phyloP scores from a whole-genome alignment of 2,797 vertebrate species.

The Rhadinocentrus ornatus region DNA sequence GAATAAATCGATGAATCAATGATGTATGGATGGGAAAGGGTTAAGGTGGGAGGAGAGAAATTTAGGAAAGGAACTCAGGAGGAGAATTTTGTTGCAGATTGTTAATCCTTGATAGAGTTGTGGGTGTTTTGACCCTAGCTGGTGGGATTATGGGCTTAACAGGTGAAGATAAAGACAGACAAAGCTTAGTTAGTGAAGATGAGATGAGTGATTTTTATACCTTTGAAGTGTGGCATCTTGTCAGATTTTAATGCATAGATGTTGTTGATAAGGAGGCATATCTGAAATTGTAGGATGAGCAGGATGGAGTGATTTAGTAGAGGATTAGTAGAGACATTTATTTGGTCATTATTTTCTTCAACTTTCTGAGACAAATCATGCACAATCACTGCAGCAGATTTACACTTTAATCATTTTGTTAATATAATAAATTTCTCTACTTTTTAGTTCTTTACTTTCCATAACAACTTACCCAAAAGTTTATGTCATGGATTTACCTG shows the following conservation, averaged over 20 bases:
- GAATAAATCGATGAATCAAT: conserved; percentile 44
- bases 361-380: background rate
- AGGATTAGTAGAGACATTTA: background rate
- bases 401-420: background rate
- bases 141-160: background rate
- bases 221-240: conserved; percentile 6
- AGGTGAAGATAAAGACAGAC: background rate
- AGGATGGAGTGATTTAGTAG: conserved; percentile 2
- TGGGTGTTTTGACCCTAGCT: conserved; percentile 13
- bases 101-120: conserved; percentile 23
- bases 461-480: too few relatives aligned
- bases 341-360: too few relatives aligned
- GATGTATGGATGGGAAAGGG: conserved; percentile 27
- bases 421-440: background rate
- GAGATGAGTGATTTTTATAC: background rate
- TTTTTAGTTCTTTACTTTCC: too few relatives aligned
- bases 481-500: too few relatives aligned
- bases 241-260: conserved; percentile 12
- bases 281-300: background rate
- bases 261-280: conserved; percentile 1
- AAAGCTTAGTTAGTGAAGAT: background rate
- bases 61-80: conserved; percentile 31
- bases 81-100: conserved; percentile 33
- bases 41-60: conserved; percentile 26
- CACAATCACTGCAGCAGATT: background rate